Base-by-base conservation (phyloP, 2,888 invertebrate genomes). In the Melikaiella ostensackeni region DNA sequence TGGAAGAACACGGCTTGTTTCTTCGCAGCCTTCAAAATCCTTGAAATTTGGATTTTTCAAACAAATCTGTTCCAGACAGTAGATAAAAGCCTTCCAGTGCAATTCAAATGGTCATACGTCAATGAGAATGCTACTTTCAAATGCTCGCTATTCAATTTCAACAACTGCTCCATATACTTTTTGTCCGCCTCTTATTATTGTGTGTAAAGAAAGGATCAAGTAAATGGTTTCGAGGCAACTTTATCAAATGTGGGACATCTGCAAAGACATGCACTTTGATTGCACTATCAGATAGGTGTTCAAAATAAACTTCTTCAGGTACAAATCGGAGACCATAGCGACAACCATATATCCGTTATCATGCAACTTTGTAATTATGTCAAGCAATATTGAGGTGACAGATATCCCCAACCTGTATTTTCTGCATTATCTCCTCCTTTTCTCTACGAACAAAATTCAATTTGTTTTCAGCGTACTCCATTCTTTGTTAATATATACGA, bases 61-160 rank as follows among this genome's bases (percentile, higher is more conserved):
- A 2, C 30, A 0, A 27, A 19, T 6, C n/a, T 62, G 16, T 6
- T 33, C 7, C 2, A 30, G 19, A 33, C 62, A 33, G 13, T 19
- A 62, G 0, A 1, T 3, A 0, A 62, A 6, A 19, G 33, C 61
- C 33, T 62, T 50, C 81, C 83, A 59, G 76, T 74, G 16, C 84
- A 81, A 76, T 84, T 64, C 4, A 85, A 16, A 80, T 85, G 85
- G 4, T 79, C 62, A 46, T 63, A 38, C 13, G 79, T 83, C 16
- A 84, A 19, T 79, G 83, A 7, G 77, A 82, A 79, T 1, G 79
- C 82, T 57, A 80, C 73, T 64, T 77, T 83, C 55, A 83, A 74
- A 62, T 85, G 84, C 9, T n/a, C 66, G 4, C 6, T n/a, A 19
- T 35, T 66, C 5, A 35, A 21, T 4, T 35, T 11, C 0, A 35